phyloP scores from a whole-genome alignment of 2,888 invertebrate species.

The Noctua janthina region DNA sequence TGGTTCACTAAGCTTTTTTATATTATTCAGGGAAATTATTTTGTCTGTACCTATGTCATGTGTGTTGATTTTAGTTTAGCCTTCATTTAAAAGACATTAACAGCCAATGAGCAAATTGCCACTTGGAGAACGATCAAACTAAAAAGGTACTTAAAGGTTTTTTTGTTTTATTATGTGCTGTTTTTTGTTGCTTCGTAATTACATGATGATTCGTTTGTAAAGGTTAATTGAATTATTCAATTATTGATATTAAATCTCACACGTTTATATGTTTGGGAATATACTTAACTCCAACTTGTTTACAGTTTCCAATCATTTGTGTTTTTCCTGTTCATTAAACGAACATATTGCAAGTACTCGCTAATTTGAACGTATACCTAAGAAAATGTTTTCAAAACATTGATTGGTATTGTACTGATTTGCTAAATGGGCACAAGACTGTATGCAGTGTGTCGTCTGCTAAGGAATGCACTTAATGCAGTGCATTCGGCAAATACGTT shows the following conservation, averaged over 20 bases:
- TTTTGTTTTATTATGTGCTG: constrained; percentile 7
- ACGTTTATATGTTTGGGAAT: neutral
- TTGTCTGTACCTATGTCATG: neutral
- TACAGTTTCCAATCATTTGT: constrained; percentile 7
- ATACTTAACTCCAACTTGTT: neutral
- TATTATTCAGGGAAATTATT: neutral
- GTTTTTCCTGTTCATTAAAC: constrained; percentile 3
- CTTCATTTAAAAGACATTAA: neutral
- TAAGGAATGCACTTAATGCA: constrained; percentile 58
- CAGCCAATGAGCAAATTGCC: no score
- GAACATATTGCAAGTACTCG: constrained; percentile 14
- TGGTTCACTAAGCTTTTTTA: neutral
- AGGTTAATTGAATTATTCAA: neutral
- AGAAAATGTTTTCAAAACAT: constrained; percentile 46
- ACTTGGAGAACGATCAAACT: neutral
- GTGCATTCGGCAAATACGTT: constrained; percentile 55
- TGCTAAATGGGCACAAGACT: constrained; percentile 29
- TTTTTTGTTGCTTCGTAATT: neutral
- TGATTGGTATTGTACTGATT: constrained; percentile 26
- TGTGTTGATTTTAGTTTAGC: neutral
- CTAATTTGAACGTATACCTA: constrained; percentile 24
- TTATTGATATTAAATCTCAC: constrained; percentile 2
- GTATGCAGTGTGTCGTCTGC: constrained; percentile 27
- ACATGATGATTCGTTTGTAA: constrained; percentile 3
- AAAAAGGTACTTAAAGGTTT: neutral